Evolutionary conservation across 2,888 invertebrate species (phyloP), one percentile per base, ranked within the genome.

Genomic region (Stenichneumon culpator): DNA sequence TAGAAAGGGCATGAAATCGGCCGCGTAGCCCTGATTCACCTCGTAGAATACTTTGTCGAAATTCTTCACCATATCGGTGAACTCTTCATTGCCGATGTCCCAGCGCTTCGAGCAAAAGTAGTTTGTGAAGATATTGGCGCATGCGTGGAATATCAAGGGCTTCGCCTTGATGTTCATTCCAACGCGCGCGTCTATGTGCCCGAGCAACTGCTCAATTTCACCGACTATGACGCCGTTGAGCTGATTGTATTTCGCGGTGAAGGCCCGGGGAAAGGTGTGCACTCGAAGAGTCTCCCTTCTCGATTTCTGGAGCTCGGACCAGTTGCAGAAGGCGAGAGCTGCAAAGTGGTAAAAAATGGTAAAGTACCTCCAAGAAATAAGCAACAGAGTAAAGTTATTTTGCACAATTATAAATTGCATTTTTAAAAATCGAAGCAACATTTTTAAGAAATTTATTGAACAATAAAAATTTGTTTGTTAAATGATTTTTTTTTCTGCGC

Each of bases 321-420:
- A 96, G 90, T 96, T 95, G 92, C 96, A 96, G 89, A 96, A 96
- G n/a, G 96, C 96, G 87, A 96, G 93, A 79, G 96, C 96, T 96
- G 91, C 1, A 92, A 93, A 78, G 86, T 87, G 88, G 86, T 83
- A 73, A 36, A 47, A 32, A 60, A 32, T 32, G 0, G 32, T 32
- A 7, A 32, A 32, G 32, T 32, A 32, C 7, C 6, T 32, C 32
- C 6, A 32, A 32, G 7, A 32, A 32, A 32, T 6, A 1, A 1
- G 32, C 32, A 11, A 39, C 5, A 39, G 11, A 11, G 9, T 11
- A 11, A 39, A 39, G 0, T 39, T 2, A 72, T 39, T 50, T n/a
- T 50, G 2, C 36, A 44, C 25, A 32, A 7, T 57, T 36, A 39
- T 7, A 19, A 22, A 1, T 9, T 19, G 19, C 52, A 2, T 52